Conservation (phyloP, 2,888 invertebrate species). For the Biston stratarius region DNA sequence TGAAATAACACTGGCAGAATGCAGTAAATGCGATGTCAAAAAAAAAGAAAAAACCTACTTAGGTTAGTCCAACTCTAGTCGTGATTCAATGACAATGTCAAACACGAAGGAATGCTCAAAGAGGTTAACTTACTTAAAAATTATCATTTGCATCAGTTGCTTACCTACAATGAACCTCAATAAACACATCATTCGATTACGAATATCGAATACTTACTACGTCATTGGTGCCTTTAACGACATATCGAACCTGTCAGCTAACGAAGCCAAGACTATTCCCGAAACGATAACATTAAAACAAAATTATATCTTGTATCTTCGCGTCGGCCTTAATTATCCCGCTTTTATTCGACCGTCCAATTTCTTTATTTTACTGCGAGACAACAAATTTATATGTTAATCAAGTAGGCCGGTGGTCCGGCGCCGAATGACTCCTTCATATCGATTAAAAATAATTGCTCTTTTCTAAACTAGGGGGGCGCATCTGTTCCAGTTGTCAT, state of each 20-base stretch:
- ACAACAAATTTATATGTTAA: slow-evolving; percentile 85
- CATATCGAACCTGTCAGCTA: slow-evolving; percentile 30
- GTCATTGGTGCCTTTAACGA: slow-evolving; percentile 21
- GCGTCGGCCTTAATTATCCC: slow-evolving; percentile 75
- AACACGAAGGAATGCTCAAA: no score
- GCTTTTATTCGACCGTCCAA: slow-evolving; percentile 70
- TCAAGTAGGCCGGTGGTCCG: slow-evolving; percentile 78
- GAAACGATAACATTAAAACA: slow-evolving; percentile 69
- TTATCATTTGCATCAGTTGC: no score
- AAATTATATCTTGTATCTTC: slow-evolving; percentile 72
- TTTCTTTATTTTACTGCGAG: slow-evolving; percentile 84
- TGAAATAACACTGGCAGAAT: neutral
- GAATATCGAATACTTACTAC: slow-evolving; percentile 22
- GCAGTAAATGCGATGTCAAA: neutral
- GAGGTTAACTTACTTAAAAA: no score
- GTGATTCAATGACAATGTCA: no score
- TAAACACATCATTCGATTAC: slow-evolving; percentile 22
- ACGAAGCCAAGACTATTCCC: slow-evolving; percentile 42
- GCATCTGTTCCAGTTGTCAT: slow-evolving; percentile 46
- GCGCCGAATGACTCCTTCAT: slow-evolving; percentile 56
- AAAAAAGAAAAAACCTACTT: no score
- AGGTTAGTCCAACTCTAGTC: no score
- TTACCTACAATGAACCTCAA: neutral
- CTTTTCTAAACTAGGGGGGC: slow-evolving; percentile 52
- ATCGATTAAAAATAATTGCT: slow-evolving; percentile 68